Evolutionary conservation across 2,113 vertebrate species (phyloP), one percentile per base, ranked within the genome.

Genomic region (Mugil cephalus): DNA sequence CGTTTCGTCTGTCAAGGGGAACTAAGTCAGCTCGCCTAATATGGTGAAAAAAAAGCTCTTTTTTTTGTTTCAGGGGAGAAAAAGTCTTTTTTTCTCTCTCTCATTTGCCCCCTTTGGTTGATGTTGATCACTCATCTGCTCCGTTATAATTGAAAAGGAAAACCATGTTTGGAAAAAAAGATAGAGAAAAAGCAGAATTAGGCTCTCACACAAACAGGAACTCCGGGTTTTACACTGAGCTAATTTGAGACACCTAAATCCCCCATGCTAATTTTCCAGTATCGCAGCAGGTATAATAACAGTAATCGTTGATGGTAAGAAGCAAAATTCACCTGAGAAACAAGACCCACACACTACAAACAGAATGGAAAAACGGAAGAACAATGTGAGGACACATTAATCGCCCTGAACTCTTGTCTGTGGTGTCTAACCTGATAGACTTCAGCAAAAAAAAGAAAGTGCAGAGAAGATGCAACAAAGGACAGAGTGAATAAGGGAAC

Each of bases 1-100:
- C 38, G 15, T 85, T 80, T 71, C 63, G 66, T 82, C 88, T 82
- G 80, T 88, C 89, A 79, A 79, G 85, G 53, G 73, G 80, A 81
- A 82, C 81, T 78, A 85, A 83, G 66, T 73, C 80, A 74, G 13
- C 62, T 62, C 58, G 71, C 79, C 82, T 84, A 82, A 84, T 89
- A 85, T 75, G 75, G 73, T 59, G 60, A 82, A 67, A 69, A 74
- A 76, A 79, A 64, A 60, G 63, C 72, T 15, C n/a, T 60, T 68
- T 56, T 15, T 15, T 46, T 74, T 42, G 24, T 65, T 65, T 34
- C 12, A 19, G 38, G 35, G 42, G 35, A 56, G 64, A 56, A 45
- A 65, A 1, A 0, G 7, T 48, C 10, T 63, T n/a, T 54, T 54
- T 72, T 79, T 17, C 72, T 83, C 77, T 43, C 42, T 77, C 69